Evolutionary conservation across 2,888 invertebrate species (phyloP), one percentile per base, ranked within the genome.

Genomic region (Stenichneumon culpator): DNA sequence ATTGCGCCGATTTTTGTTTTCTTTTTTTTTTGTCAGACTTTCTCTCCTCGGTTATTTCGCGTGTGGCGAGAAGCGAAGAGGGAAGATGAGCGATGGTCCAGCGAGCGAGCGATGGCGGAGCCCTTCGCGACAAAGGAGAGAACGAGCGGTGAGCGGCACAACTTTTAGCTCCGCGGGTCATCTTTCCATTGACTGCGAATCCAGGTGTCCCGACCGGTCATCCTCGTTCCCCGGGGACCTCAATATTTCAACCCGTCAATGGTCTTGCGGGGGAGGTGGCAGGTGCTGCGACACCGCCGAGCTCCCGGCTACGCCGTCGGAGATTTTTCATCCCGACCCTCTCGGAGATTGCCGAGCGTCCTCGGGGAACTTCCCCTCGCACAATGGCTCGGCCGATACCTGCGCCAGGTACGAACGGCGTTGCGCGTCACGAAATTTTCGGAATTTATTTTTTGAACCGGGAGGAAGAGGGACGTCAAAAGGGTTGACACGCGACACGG

Each of bases 241-340:
- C 79, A 72, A 77, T 86, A 81, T 83, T 86, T 86, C 83, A 86
- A 75, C 57, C 80, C 78, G 81, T 86, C 79, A 85, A 85, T 86
- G 83, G 80, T 68, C 50, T 72, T 50, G 65, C 83, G 86, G 86
- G 86, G 86, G 86, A 79, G 85, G 82, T 70, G 39, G 83, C 81
- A 87, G 86, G 85, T 85, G 86, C 68, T 81, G 63, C 60, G 32
- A 28, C 73, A 0, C 44, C 16, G 74, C 22, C n/a, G 63, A 69
- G 19, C 44, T 69, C 52, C 32, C 50, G 63, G n/a, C 65, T 16
- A 19, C 75, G 47, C 65, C 75, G 57, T 70, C 74, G 28, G 63
- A 63, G 69, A 70, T 74, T 83, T 50, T 32, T 54, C 32, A 50
- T 60, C 54, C 32, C 14, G 52, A 25, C 14, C 14, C 57, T 39